Evolutionary conservation across 2,888 invertebrate species (phyloP), one percentile per base, ranked within the genome.

Genomic region (Lycaena phlaeas): DNA sequence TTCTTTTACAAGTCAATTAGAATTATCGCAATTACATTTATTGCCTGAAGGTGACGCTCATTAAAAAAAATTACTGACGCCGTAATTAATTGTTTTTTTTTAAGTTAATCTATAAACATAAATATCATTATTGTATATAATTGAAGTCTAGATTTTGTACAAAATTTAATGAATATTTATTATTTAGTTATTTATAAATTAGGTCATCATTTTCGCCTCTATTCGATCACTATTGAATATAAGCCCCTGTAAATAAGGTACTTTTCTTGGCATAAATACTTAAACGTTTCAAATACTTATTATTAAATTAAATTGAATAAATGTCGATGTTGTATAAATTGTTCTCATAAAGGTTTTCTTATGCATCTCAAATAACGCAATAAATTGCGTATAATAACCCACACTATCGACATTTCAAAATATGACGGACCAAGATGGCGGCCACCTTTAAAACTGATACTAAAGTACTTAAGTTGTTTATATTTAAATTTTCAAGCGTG

Each of bases 401-500:
- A 38, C 30, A 41, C 38, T 44, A 43, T 44, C 45, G 27, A 18
- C 36, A 38, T 38, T 49, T 54, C 51, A 42, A 51, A 56, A 52
- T 56, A 56, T 56, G 55, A 53, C 53, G 44, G 42, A 28, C 37
- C 14, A 27, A 53, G 57, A 63, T 50, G 41, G 50, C 56, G 50
- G 48, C 36, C 45, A 51, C 48, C 50, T 52, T 45, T 51, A 52
- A 55, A 52, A 53, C 55, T 51, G 53, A 56, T 56, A 62, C 50
- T 51, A 52, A 45, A 54, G 57, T 61, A 57, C 62, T 66, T 63
- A 65, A 68, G 63, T 59, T 64, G 64, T 75, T 76, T 75, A 71
- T 73, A 74, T 70, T 75, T 69, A 71, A 76, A 76, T 68, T 68
- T 64, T 65, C 66, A 67, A 64, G 50, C 60, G 57, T 61, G 60